Evolutionary conservation across 2,888 invertebrate genomes (phyloP), one percentile per base, ranked within the genome.

Genomic region (Caenorhabditis macrosperma): DNA sequence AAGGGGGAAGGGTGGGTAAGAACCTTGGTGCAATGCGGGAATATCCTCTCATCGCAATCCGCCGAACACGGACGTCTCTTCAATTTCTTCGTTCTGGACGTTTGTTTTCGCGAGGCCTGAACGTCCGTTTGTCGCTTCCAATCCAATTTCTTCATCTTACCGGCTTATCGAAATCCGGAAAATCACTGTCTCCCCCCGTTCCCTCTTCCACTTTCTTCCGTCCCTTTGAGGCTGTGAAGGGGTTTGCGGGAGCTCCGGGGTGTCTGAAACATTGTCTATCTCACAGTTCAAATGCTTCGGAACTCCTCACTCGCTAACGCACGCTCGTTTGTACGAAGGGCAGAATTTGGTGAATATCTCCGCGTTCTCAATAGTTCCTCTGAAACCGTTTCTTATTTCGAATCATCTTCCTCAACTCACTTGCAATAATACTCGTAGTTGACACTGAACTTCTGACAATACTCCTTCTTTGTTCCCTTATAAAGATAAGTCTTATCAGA

Each of bases 391-490:
- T 5, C 15, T 20, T 17, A 3, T 35, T 17, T 33, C 9, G 24
- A n/a, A 33, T n/a, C 5, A 3, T 54, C n/a, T n/a, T 35, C 22
- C 20, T 24, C 24, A 12, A 57, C 78, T 48, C 46, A 79, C 72
- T 83, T 82, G 81, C 85, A 85, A 61, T 83, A 83, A 38, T 82
- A 85, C 20, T 85, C 75, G 44, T 82, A 85, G 54, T 85, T 83
- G 22, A 85, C 85, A 28, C 80, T 72, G 66, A 85, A 85, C 67
- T 82, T 80, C 12, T 83, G 72, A 44, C 85, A 85, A 33, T 85
- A 85, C 24, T 83, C 85, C 30, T 79, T 82, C 33, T 81, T 83
- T 0, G 44, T 68, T 6, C 85, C 85, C 24, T 81, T 81, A 59
- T 79, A 85, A 10, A 74, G 41, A 57, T 82, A 84, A n/a, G 79